A percentile compares a stretch with the other conserved stretches of the same genome.
These are phyloP conservation scores for Datnioides undecimradiatus DNA, from an alignment of 2,113 vertebrate species.

Conservation along the genomic window DNA sequence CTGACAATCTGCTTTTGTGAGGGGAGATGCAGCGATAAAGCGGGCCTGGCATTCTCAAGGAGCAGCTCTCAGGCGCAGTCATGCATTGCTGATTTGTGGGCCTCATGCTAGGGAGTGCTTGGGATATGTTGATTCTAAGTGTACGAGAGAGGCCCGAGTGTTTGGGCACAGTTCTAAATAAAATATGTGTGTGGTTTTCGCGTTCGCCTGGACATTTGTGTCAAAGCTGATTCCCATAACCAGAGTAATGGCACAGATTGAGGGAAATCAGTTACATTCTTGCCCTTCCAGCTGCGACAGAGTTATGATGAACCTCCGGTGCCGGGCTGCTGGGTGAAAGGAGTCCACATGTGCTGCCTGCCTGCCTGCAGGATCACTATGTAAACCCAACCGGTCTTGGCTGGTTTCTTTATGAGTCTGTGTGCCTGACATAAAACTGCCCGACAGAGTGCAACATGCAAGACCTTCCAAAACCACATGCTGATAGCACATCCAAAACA, in stretches of 20 bases:
- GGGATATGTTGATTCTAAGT: slow-evolving; percentile 57
- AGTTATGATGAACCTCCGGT: slow-evolving; percentile 19
- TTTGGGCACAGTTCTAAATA: slow-evolving; percentile 63
- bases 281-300: slow-evolving; percentile 7
- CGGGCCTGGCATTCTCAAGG: slow-evolving; percentile 63
- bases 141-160: slow-evolving; percentile 39
- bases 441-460: slow-evolving; percentile 48
- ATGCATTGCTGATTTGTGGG: slow-evolving; percentile 76
- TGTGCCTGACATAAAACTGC: slow-evolving; percentile 73
- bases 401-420: slow-evolving; percentile 78
- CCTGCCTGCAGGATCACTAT: slow-evolving; percentile 47
- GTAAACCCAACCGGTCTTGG: slow-evolving; percentile 69
- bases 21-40: slow-evolving; percentile 77
- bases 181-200: slow-evolving; percentile 48
- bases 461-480: slow-evolving; percentile 70
- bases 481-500: slow-evolving; percentile 62
- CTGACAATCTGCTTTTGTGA: slow-evolving; percentile 76
- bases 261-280: slow-evolving; percentile 44
- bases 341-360: slow-evolving; percentile 67
- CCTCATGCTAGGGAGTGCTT: slow-evolving; percentile 60
- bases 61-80: slow-evolving; percentile 71
- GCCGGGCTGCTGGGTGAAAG: slow-evolving; percentile 22
- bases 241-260: slow-evolving; percentile 4
- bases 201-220: slow-evolving; percentile 24
- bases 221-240: slow-evolving; percentile 43